Percentiles rank a stretch among this genome's conserved stretches.
phyloP scores from a whole-genome alignment of 2,797 vertebrate genomes.

The Poecilia picta region DNA sequence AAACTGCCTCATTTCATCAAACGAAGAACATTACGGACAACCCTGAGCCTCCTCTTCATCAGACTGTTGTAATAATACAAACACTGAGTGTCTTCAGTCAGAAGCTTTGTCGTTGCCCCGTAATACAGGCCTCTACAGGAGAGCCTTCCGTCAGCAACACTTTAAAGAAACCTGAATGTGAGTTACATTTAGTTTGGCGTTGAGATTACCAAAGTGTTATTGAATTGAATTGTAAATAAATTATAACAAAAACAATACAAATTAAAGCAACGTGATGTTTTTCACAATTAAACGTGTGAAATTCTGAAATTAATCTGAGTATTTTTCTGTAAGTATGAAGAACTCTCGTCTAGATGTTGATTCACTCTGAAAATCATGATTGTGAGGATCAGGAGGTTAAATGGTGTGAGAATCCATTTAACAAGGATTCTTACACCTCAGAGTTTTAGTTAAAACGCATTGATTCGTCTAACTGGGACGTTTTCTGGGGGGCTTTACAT shows the following conservation, averaged over 20 bases:
- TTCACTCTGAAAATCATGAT: not conserved
- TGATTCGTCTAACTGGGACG: no score
- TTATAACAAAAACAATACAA: not conserved
- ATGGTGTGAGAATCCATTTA: no score
- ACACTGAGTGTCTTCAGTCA: not conserved
- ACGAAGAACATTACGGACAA: no score
- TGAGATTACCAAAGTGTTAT: not conserved
- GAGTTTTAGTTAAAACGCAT: no score
- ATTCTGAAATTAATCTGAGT: not conserved
- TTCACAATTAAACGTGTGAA: not conserved
- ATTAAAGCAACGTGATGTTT: not conserved
- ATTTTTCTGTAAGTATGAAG: not conserved
- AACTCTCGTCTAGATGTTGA: not conserved
- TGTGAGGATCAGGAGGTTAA: no score
- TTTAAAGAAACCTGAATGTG: not conserved
- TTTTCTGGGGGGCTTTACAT: no score
- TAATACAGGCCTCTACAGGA: not conserved
- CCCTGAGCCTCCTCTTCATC: not conserved
- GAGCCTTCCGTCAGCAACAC: not conserved
- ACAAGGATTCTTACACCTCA: no score
- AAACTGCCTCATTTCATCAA: not conserved
- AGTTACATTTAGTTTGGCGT: not conserved
- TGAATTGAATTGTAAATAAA: not conserved
- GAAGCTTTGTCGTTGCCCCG: not conserved
- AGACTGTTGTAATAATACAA: not conserved